Conservation (phyloP, 1,140 invertebrate genomes). For the Sinella curviseta region DNA sequence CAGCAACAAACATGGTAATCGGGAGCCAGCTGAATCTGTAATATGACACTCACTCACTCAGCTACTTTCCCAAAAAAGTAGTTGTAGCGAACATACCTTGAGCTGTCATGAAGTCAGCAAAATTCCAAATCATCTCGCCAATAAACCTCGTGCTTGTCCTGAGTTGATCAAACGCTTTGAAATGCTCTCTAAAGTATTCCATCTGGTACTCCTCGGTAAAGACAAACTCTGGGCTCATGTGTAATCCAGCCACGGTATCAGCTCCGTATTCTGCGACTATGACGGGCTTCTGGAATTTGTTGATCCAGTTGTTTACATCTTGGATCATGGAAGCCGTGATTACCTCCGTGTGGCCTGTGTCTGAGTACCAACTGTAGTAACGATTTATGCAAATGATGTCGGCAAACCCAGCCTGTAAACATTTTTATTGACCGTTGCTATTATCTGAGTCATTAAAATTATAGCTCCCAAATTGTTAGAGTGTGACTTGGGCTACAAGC, state of each 20-base stretch:
- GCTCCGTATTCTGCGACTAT: constrained; percentile 68
- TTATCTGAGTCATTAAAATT: too few relatives aligned
- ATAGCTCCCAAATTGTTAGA: too few relatives aligned
- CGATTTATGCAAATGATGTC: constrained; percentile 66
- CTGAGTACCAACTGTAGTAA: constrained; percentile 66
- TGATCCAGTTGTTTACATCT: constrained; percentile 55
- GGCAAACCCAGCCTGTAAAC: constrained; percentile 57
- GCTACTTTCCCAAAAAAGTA: neutral
- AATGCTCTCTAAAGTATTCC: constrained; percentile 61
- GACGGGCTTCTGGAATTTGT: constrained; percentile 61
- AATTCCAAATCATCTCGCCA: constrained; percentile 62
- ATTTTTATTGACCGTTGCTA: too few relatives aligned
- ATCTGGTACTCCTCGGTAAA: constrained; percentile 69
- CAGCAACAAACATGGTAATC: neutral
- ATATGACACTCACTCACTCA: neutral
- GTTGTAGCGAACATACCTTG: constrained; percentile 34
- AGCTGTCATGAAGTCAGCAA: constrained; percentile 65
- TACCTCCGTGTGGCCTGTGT: constrained; percentile 58
- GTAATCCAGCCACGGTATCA: constrained; percentile 63
- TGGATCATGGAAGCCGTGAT: constrained; percentile 55
- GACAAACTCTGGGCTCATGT: constrained; percentile 58
- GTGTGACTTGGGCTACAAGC: too few relatives aligned
- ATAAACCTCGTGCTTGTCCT: constrained; percentile 56
- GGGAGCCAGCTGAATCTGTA: too few relatives aligned
- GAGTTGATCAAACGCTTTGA: constrained; percentile 62